These are phyloP conservation scores for Sebastes melanostomus DNA, from an alignment of 2,797 vertebrate genomes.

Conservation along the genomic window DNA sequence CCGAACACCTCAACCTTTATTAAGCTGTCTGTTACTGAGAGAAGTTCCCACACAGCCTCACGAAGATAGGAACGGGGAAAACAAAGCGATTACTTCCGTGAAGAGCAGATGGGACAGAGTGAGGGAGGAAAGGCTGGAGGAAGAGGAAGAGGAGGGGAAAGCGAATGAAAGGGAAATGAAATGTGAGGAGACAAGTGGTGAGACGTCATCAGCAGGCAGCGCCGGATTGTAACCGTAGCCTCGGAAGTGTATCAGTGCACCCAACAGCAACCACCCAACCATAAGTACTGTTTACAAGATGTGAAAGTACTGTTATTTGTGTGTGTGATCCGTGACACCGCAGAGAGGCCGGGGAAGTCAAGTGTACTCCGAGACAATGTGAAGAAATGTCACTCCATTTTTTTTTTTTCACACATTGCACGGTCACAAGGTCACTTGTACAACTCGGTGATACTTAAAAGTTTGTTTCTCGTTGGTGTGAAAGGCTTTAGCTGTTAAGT, in stretches of 20 bases:
- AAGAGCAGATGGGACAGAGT: conserved; percentile 27
- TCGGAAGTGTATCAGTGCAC: conserved; percentile 5
- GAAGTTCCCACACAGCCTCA: conserved; percentile 1
- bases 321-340: conserved; percentile 12
- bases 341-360: conserved; percentile 41
- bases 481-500: neutral
- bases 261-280: conserved; percentile 16
- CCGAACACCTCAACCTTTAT: conserved; percentile 41
- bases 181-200: conserved; percentile 40
- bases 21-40: conserved; percentile 41
- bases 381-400: conserved; percentile 15
- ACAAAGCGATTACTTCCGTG: conserved; percentile 23
- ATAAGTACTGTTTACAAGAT: conserved; percentile 41
- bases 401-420: neutral
- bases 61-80: conserved; percentile 1
- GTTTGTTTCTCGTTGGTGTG: neutral
- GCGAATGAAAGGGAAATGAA: conserved; percentile 46
- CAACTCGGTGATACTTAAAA: conserved; percentile 5
- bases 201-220: conserved; percentile 19
- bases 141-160: conserved; percentile 12
- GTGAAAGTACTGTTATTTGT: conserved; percentile 39
- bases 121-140: neutral
- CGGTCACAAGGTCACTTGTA: conserved; percentile 22
- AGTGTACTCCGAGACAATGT: conserved; percentile 31
- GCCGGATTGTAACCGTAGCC: conserved; percentile 14